Evolutionary conservation across 1,140 invertebrate species (phyloP).

Genomic region (Rhynchophorus ferrugineus): DNA sequence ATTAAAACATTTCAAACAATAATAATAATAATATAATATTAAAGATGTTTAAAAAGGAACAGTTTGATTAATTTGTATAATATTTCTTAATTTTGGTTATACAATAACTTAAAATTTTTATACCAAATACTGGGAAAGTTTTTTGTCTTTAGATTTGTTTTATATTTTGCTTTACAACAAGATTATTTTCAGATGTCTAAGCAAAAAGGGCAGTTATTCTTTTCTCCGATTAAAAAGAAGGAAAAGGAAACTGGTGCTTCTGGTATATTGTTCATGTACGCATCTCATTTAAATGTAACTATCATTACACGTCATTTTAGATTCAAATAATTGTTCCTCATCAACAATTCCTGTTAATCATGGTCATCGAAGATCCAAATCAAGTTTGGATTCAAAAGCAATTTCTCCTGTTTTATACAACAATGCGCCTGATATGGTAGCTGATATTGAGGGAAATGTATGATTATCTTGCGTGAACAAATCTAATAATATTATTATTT

Average conservation of each 20-base stretch:
- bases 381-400: conserved; percentile 37
- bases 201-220: conserved; percentile 14
- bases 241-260: conserved; percentile 3
- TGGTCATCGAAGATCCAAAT: conserved; percentile 39
- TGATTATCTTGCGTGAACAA: background rate
- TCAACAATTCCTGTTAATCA: conserved; percentile 37
- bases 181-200: conserved; percentile 19
- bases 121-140: too few relatives aligned
- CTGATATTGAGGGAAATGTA: conserved; percentile 42
- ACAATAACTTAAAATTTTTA: too few relatives aligned
- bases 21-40: too few relatives aligned
- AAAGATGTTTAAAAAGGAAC: too few relatives aligned
- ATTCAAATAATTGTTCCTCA: conserved; percentile 33
- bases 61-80: too few relatives aligned
- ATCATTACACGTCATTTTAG: background rate
- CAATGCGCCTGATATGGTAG: conserved; percentile 42
- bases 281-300: too few relatives aligned
- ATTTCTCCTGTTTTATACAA: conserved; percentile 19
- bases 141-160: too few relatives aligned
- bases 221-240: conserved; percentile 25
- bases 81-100: too few relatives aligned
- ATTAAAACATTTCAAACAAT: too few relatives aligned
- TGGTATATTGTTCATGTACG: too few relatives aligned
- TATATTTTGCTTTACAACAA: too few relatives aligned
- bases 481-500: conserved; percentile 3